A percentile compares a stretch with the other conserved stretches of the same genome.
phyloP scores from a whole-genome alignment of 2,888 invertebrate genomes.

The Hoplodrina ambigua region DNA sequence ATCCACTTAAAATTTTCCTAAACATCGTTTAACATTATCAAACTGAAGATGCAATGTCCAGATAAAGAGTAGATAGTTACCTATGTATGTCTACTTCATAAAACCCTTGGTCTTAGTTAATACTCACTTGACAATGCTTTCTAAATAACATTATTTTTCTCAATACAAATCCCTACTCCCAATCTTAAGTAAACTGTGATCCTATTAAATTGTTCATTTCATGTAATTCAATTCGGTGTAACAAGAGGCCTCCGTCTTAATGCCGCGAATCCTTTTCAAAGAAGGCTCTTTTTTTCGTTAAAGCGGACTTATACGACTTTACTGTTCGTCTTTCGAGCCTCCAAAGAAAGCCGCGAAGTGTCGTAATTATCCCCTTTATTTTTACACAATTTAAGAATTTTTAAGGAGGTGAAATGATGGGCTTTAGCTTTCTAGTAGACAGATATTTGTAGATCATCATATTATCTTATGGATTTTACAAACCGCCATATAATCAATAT shows the following conservation, averaged over 20 bases:
- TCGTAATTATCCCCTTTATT: slow-evolving; percentile 84
- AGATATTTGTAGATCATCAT: not conserved
- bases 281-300: slow-evolving; percentile 83
- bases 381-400: slow-evolving; percentile 64
- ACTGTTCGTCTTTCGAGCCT: slow-evolving; percentile 86
- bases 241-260: slow-evolving; percentile 72
- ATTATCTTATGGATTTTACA: not conserved
- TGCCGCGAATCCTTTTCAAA: slow-evolving; percentile 86
- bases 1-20: no score
- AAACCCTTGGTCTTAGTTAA: not conserved
- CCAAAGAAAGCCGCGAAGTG: slow-evolving; percentile 87
- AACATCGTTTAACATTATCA: no score
- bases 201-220: not conserved
- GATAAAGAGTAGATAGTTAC: no score
- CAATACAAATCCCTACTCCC: not conserved
- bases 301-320: slow-evolving; percentile 88
- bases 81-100: no score
- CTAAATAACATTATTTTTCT: not conserved
- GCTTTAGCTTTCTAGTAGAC: slow-evolving; percentile 24
- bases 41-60: no score
- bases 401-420: slow-evolving; percentile 45
- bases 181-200: not conserved
- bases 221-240: slow-evolving; percentile 72
- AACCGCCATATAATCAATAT: no score
- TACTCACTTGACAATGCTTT: not conserved